phyloP scores from a whole-genome alignment of 1,140 invertebrate species.

The Tyrophagus putrescentiae region DNA sequence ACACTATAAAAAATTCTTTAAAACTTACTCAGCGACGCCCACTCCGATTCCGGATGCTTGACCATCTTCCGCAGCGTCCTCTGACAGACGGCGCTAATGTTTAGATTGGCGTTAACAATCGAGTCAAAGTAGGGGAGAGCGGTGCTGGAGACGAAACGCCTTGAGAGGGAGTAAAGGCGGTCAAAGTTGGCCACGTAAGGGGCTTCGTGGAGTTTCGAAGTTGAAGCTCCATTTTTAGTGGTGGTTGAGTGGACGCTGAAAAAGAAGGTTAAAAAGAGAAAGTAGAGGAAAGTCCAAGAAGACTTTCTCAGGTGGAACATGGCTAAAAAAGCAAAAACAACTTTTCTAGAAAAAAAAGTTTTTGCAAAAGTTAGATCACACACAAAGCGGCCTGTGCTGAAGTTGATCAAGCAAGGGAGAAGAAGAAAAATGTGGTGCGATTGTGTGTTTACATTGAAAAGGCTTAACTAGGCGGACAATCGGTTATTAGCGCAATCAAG shows the following conservation, averaged over 20 bases:
- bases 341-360: background rate
- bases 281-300: background rate
- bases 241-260: background rate
- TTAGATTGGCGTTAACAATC: background rate
- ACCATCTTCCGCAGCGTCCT: background rate
- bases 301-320: background rate
- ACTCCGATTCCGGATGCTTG: constrained; percentile 2
- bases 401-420: too few relatives aligned
- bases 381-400: background rate
- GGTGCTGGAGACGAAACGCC: background rate
- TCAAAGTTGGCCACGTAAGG: constrained; percentile 5
- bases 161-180: background rate
- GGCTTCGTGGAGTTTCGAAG: background rate
- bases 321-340: too few relatives aligned
- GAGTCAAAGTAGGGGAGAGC: background rate
- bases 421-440: too few relatives aligned
- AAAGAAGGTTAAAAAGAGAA: background rate
- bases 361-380: background rate
- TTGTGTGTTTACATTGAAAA: too few relatives aligned
- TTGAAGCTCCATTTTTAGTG: background rate
- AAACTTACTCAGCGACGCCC: constrained; percentile 4
- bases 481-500: too few relatives aligned
- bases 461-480: too few relatives aligned
- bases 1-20: background rate
- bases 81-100: background rate